Evolutionary conservation across 2,113 vertebrate genomes (phyloP), one percentile per base, ranked within the genome.

Genomic region (Columba janthina): DNA sequence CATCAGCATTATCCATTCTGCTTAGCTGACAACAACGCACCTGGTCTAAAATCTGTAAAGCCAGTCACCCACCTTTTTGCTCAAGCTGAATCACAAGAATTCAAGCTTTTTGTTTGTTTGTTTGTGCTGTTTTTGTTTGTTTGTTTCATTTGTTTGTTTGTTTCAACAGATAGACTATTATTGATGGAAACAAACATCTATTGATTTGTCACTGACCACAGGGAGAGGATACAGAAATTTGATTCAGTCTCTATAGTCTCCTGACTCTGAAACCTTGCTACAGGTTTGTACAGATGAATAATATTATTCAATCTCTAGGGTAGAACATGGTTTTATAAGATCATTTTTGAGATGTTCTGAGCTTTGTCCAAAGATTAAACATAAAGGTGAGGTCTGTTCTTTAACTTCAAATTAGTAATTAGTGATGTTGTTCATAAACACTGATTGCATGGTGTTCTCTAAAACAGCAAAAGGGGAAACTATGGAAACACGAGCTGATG

Each of bases 1-100:
- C 94, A 61, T 89, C 89, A 96, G 67, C 91, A 84, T 25, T 95
- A 96, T 83, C 93, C 61, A 92, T 93, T 97, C 88, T 94, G 95
- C 85, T 93, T 97, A 97, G 86, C 86, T 90, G 53, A 79, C 89
- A 80, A 61, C 85, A 90, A 51, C 14, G 32, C 95, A 97, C 76
- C 82, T 97, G 84, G 82, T 34, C 51, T 80, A 73, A 88, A 92
- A 88, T 92, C 79, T 77, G 75, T 80, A 83, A 85, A 77, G 4
- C 29, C 69, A 56, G 32, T 56, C 64, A 73, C 32, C 12, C 24
- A 31, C 44, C 40, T 32, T 25, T 25, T 89, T 0, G 0, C 34
- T 62, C 73, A 12, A 92, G 69, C 83, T 90, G 75, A 95, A 87
- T 90, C 69, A 71, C 58, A 28, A 83, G 60, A 89, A 90, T 60